Evolutionary conservation across 2,888 invertebrate genomes (phyloP).

Genomic region (Xylocampa areola): DNA sequence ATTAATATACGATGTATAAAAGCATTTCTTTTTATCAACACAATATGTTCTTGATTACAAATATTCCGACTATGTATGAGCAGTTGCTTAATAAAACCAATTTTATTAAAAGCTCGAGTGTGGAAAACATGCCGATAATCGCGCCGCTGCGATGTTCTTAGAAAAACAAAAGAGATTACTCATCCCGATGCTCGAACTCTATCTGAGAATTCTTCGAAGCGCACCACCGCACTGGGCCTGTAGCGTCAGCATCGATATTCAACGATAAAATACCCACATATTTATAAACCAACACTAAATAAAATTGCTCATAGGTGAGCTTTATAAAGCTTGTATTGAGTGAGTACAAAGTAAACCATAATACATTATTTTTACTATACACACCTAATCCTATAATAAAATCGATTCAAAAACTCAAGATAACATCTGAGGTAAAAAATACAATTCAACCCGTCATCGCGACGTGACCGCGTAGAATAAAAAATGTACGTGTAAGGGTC

Average conservation of each 20-base stretch:
- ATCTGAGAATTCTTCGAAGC: conserved; percentile 86
- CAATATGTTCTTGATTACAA: conserved; percentile 53
- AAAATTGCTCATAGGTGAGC: conserved; percentile 22
- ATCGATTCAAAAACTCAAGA: conserved; percentile 27
- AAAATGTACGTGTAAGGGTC: conserved; percentile 71
- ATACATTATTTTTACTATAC: conserved; percentile 7
- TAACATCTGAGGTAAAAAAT: conserved; percentile 49
- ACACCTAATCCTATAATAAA: conserved; percentile 16
- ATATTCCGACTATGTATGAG: conserved; percentile 32
- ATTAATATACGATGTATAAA: conserved; percentile 21
- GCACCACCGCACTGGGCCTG: conserved; percentile 72
- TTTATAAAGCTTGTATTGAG: conserved; percentile 22
- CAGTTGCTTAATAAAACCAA: conserved; percentile 61
- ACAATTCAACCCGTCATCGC: conserved; percentile 62
- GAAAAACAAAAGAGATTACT: conserved; percentile 90
- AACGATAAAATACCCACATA: conserved; percentile 31
- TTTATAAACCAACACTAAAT: conserved; percentile 33
- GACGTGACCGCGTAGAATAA: conserved; percentile 63
- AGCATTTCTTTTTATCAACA: conserved; percentile 45
- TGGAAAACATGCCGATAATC: conserved; percentile 82
- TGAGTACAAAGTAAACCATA: conserved; percentile 13
- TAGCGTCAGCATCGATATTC: conserved; percentile 74
- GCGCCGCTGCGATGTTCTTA: conserved; percentile 75
- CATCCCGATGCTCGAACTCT: conserved; percentile 87
- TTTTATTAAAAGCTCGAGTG: conserved; percentile 67